phyloP scores from a whole-genome alignment of 2,797 vertebrate species.

The Intellagama lesueurii region DNA sequence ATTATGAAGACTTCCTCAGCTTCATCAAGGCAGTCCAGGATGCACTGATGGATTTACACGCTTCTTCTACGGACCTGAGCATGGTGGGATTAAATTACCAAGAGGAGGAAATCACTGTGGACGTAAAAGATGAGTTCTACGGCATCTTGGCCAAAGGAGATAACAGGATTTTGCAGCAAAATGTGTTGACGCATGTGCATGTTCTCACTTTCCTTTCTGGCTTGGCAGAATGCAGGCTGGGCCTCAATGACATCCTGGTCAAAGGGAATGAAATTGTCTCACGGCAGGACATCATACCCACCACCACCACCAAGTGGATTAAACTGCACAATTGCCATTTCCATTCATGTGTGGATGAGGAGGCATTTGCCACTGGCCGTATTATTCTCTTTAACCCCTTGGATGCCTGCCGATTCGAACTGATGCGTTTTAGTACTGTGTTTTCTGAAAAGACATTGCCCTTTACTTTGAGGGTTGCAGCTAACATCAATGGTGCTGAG shows the following conservation, averaged over 20 bases:
- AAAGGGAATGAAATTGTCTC: conserved; percentile 91
- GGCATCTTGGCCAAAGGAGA: conserved; percentile 84
- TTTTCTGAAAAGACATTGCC: conserved; percentile 88
- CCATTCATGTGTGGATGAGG: conserved; percentile 83
- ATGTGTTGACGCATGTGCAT: conserved; percentile 83
- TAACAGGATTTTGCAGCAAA: conserved; percentile 81
- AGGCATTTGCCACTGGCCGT: conserved; percentile 78
- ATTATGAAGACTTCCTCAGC: conserved; percentile 87
- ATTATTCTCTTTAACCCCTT: conserved; percentile 84
- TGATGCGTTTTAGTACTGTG: conserved; percentile 85
- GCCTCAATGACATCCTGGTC: conserved; percentile 87
- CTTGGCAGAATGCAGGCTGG: conserved; percentile 83
- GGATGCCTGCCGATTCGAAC: conserved; percentile 85
- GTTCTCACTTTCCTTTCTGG: conserved; percentile 87
- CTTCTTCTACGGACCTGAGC: conserved; percentile 78
- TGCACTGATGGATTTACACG: conserved; percentile 78
- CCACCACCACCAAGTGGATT: conserved; percentile 90
- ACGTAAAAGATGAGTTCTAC: conserved; percentile 87
- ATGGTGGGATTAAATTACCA: conserved; percentile 82
- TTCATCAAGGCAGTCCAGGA: conserved; percentile 84
- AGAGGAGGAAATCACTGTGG: conserved; percentile 88
- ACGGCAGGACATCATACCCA: conserved; percentile 90
- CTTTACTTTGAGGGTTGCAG: conserved; percentile 86
- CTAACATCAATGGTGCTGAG: conserved; percentile 85
- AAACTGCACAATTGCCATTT: conserved; percentile 83